These are phyloP conservation scores for Eubucco bourcierii DNA, from an alignment of 2,113 vertebrate species.

Conservation along the genomic window DNA sequence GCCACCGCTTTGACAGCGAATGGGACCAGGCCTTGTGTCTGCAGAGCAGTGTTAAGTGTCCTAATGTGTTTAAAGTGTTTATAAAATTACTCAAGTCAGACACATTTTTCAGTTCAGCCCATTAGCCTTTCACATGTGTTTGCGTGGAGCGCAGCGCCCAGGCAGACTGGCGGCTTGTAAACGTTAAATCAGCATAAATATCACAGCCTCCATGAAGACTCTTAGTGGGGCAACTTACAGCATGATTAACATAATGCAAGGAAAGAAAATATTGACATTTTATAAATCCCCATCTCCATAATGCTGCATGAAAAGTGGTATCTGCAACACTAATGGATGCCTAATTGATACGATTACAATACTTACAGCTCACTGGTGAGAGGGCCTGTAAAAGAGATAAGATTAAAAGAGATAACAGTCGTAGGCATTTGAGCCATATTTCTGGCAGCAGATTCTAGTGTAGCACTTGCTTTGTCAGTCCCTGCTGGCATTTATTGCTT, in stretches of 20 bases:
- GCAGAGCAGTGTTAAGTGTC: background rate
- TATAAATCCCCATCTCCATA: slow-evolving; percentile 26
- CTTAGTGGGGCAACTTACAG: background rate
- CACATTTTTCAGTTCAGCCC: slow-evolving; percentile 13
- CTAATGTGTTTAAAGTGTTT: background rate
- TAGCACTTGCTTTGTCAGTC: background rate
- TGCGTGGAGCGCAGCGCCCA: background rate
- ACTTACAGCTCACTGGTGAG: background rate
- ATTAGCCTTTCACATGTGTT: slow-evolving; percentile 11
- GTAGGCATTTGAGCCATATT: slow-evolving; percentile 34
- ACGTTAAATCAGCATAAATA: slow-evolving; percentile 44
- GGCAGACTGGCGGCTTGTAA: slow-evolving; percentile 49
- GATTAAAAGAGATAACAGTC: slow-evolving; percentile 40
- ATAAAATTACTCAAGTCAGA: slow-evolving; percentile 4
- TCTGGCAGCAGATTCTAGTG: background rate
- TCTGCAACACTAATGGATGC: slow-evolving; percentile 64
- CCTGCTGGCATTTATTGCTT: background rate
- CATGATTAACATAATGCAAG: slow-evolving; percentile 51
- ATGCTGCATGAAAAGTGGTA: slow-evolving; percentile 17
- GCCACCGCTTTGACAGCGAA: background rate
- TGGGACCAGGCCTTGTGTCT: background rate
- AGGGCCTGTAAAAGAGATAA: slow-evolving; percentile 48
- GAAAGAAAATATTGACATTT: slow-evolving; percentile 55
- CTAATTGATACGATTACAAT: slow-evolving; percentile 63
- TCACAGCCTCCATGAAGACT: background rate